These are phyloP conservation scores for Eupithecia centaureata DNA, from an alignment of 2,888 invertebrate genomes.

Conservation along the genomic window DNA sequence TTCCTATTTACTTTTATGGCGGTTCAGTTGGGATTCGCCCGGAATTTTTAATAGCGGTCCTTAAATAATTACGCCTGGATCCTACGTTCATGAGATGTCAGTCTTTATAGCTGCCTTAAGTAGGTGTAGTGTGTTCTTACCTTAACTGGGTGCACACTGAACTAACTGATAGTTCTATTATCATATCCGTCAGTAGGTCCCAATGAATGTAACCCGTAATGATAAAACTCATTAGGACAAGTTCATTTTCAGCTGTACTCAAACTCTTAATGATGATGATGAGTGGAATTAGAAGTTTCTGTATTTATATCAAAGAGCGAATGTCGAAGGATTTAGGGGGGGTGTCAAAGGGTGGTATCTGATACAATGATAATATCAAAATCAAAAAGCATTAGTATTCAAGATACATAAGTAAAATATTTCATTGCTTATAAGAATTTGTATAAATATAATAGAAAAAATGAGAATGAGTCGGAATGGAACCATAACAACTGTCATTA, in stretches of 20 bases:
- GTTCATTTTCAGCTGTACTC: neutral
- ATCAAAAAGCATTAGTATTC: no score
- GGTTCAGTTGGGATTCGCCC: conserved; percentile 8
- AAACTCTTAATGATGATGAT: neutral
- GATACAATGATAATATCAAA: no score
- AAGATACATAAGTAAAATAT: no score
- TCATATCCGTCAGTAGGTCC: neutral
- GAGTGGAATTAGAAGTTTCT: no score
- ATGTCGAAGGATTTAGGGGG: no score
- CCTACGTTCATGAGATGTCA: conserved; percentile 12
- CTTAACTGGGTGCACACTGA: neutral
- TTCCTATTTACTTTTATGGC: conserved; percentile 13
- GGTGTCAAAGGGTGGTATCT: no score
- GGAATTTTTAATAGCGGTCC: conserved; percentile 20
- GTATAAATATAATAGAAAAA: neutral
- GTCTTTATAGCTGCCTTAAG: conserved; percentile 9
- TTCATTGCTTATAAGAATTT: no score
- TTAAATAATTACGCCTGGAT: conserved; percentile 17
- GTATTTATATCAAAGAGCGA: no score
- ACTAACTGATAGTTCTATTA: neutral
- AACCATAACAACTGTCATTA: conserved; percentile 18
- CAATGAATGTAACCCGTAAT: neutral
- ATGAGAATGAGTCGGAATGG: neutral
- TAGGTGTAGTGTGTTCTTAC: neutral
- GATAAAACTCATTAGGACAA: neutral